phyloP scores from a whole-genome alignment of 2,797 vertebrate genomes.

The Spondyliosoma cantharus region DNA sequence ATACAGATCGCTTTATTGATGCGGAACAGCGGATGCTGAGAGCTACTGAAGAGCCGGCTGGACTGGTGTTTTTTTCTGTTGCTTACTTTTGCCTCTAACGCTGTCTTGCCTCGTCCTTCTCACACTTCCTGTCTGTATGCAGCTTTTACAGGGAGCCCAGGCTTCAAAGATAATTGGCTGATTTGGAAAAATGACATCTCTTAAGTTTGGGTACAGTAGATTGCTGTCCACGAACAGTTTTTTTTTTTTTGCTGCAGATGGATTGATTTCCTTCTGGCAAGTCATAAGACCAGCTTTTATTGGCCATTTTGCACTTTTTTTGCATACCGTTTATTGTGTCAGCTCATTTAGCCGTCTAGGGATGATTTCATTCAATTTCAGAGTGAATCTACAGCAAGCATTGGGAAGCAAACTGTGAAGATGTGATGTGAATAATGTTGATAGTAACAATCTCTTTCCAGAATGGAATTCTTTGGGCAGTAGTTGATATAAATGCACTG shows the following conservation, averaged over 20 bases:
- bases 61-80: not conserved
- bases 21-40: slow-evolving; percentile 45
- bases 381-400: not conserved
- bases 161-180: slow-evolving; percentile 24
- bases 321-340: not conserved
- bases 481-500: not conserved
- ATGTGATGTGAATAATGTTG: not conserved
- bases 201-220: not conserved
- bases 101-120: not conserved
- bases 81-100: slow-evolving; percentile 2
- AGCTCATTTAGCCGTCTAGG: not conserved
- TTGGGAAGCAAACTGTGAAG: not conserved
- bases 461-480: not conserved
- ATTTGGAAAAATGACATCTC: slow-evolving; percentile 1
- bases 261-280: slow-evolving; percentile 26
- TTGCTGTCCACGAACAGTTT: slow-evolving; percentile 19
- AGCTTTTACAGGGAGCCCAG: not conserved
- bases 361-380: slow-evolving; percentile 5
- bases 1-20: slow-evolving; percentile 58
- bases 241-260: slow-evolving; percentile 6
- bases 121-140: not conserved
- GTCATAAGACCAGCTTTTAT: slow-evolving; percentile 13
- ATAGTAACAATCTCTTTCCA: not conserved
- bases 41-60: slow-evolving; percentile 4
- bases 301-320: slow-evolving; percentile 12